Conservation (phyloP, 2,888 invertebrate species). For the Eurois occulta region DNA sequence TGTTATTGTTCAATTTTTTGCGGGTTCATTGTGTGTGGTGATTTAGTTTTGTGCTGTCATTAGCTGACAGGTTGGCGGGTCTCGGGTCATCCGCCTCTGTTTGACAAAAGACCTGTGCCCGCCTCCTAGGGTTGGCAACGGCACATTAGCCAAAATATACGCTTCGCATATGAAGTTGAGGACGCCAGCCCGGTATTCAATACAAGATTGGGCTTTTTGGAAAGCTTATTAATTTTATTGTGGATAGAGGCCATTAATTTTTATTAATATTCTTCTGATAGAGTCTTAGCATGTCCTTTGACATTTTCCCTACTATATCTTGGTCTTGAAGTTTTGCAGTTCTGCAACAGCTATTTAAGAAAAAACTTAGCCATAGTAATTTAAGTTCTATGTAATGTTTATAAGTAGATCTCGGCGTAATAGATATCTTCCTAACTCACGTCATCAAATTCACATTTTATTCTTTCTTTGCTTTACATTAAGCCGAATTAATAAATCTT, state of each 20-base stretch:
- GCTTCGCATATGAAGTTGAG: not conserved
- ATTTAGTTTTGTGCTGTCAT: constrained; percentile 60
- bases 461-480: not conserved
- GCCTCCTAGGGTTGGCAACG: not conserved
- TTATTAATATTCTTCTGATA: not conserved
- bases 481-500: not conserved
- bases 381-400: not conserved
- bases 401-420: not conserved
- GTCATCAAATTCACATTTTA: not conserved
- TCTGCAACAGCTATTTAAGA: not conserved
- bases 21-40: constrained; percentile 69
- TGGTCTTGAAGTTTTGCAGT: not conserved
- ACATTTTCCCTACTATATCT: not conserved
- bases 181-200: not conserved
- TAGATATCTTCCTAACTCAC: not conserved
- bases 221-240: too few relatives aligned
- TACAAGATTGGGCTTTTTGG: too few relatives aligned
- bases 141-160: not conserved
- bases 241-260: not conserved
- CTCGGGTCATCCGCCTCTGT: constrained; percentile 63
- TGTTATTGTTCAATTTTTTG: constrained; percentile 68
- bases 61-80: constrained; percentile 29
- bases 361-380: too few relatives aligned
- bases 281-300: not conserved
- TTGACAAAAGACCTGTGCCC: constrained; percentile 33